Percentiles rank a stretch among this genome's conserved stretches.
phyloP scores from a whole-genome alignment of 2,113 vertebrate genomes.

The Amphiprion percula region DNA sequence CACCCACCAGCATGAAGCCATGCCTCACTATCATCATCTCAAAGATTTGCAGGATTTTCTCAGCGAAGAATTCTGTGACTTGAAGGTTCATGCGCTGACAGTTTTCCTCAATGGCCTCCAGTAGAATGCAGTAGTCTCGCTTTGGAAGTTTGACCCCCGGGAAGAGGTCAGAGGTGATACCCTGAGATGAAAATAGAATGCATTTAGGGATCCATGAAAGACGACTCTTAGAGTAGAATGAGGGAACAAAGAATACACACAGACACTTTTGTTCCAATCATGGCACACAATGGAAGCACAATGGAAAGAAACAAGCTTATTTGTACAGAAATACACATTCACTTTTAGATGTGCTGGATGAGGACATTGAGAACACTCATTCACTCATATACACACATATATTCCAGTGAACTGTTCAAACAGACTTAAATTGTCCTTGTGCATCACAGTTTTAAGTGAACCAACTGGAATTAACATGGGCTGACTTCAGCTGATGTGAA shows the following conservation, averaged over 20 bases:
- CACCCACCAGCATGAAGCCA: constrained; percentile 95
- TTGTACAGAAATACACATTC: neutral
- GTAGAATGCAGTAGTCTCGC: constrained; percentile 87
- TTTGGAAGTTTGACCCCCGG: constrained; percentile 91
- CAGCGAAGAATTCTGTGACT: constrained; percentile 87
- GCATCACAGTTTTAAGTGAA: constrained; percentile 33
- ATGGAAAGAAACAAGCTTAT: neutral
- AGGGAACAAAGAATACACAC: neutral
- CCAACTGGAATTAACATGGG: constrained; percentile 37
- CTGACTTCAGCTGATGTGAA: constrained; percentile 45
- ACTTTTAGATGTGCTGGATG: neutral
- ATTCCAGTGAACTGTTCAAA: constrained; percentile 22
- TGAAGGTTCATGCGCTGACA: constrained; percentile 91
- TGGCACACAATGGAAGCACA: neutral
- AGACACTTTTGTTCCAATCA: neutral
- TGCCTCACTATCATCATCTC: constrained; percentile 96
- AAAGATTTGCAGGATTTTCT: constrained; percentile 93
- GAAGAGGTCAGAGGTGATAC: constrained; percentile 94
- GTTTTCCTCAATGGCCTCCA: constrained; percentile 88
- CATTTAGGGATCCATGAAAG: neutral
- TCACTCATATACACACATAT: neutral
- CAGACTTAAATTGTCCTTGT: constrained; percentile 27
- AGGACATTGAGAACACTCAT: constrained; percentile 5
- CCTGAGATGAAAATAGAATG: constrained; percentile 76
- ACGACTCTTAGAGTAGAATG: neutral